A percentile compares a stretch with the other conserved stretches of the same genome.
These are phyloP conservation scores for Platyscapa corneri DNA, from an alignment of 1,140 invertebrate species.

Conservation along the genomic window DNA sequence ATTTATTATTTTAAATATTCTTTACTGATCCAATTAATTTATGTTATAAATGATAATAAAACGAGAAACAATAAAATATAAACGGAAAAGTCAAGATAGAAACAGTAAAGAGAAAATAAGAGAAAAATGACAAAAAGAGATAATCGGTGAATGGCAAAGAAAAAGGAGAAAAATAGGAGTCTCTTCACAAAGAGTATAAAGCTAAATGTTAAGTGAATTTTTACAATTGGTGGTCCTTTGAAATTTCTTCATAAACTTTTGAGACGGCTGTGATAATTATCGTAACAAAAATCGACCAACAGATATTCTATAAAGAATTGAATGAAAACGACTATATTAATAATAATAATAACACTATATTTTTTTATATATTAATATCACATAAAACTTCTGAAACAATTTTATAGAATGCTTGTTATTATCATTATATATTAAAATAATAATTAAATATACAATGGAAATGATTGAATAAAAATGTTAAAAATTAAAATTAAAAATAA, in stretches of 20 bases:
- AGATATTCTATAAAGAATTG: too few relatives aligned
- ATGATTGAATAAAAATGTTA: neutral
- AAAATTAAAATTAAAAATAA: too few relatives aligned
- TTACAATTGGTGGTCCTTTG: constrained; percentile 25
- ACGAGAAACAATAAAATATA: too few relatives aligned
- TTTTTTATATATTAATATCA: neutral
- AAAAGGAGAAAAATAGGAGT: constrained; percentile 4
- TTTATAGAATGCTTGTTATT: neutral
- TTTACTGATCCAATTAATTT: too few relatives aligned
- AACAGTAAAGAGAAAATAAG: too few relatives aligned
- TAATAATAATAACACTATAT: neutral
- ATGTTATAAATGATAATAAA: too few relatives aligned
- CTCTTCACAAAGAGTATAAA: neutral
- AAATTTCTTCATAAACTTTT: constrained; percentile 37
- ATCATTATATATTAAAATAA: neutral
- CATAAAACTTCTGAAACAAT: neutral
- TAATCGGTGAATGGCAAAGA: constrained; percentile 17
- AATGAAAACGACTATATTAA: too few relatives aligned
- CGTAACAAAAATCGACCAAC: constrained; percentile 39
- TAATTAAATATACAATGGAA: neutral
- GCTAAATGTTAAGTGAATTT: constrained; percentile 46
- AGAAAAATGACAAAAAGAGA: too few relatives aligned
- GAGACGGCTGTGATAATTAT: constrained; percentile 42
- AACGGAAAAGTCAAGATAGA: too few relatives aligned
- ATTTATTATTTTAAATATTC: too few relatives aligned